A percentile compares a stretch with the other conserved stretches of the same genome.
phyloP scores from a whole-genome alignment of 2,888 invertebrate species.

The Aphelenchoides bicaudatus region DNA sequence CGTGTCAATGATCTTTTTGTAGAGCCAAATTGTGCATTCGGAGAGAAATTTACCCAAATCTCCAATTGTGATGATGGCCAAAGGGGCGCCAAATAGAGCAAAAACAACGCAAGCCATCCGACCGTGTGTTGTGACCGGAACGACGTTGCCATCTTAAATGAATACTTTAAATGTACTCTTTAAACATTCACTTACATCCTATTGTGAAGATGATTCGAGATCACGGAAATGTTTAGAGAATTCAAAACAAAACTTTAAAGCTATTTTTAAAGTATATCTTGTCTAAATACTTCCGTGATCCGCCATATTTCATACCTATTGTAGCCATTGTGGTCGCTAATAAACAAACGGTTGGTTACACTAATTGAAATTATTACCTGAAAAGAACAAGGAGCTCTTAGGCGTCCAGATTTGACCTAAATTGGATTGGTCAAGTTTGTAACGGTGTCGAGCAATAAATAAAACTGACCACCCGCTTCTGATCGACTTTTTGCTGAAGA shows the following conservation, averaged over 20 bases:
- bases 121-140: constrained; percentile 57
- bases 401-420: constrained; percentile 61
- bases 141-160: constrained; percentile 61
- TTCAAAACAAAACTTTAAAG: no score
- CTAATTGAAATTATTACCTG: no score
- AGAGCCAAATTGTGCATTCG: constrained; percentile 60
- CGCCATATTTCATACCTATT: constrained; percentile 42
- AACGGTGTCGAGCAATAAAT: no score
- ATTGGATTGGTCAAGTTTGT: no score
- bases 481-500: constrained; percentile 38
- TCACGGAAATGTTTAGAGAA: no score
- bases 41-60: constrained; percentile 60
- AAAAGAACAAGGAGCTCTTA: constrained; percentile 57
- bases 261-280: no score
- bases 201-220: no score
- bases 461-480: constrained; percentile 52
- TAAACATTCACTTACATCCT: no score
- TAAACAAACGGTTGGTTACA: no score
- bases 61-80: constrained; percentile 61
- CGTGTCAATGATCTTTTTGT: constrained; percentile 28
- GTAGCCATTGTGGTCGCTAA: constrained; percentile 61
- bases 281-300: not conserved
- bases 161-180: not conserved
- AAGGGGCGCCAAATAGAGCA: constrained; percentile 59
- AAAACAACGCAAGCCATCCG: constrained; percentile 59